Evolutionary conservation across 1,140 invertebrate genomes (phyloP).

Genomic region (Brachionus koreanus): DNA sequence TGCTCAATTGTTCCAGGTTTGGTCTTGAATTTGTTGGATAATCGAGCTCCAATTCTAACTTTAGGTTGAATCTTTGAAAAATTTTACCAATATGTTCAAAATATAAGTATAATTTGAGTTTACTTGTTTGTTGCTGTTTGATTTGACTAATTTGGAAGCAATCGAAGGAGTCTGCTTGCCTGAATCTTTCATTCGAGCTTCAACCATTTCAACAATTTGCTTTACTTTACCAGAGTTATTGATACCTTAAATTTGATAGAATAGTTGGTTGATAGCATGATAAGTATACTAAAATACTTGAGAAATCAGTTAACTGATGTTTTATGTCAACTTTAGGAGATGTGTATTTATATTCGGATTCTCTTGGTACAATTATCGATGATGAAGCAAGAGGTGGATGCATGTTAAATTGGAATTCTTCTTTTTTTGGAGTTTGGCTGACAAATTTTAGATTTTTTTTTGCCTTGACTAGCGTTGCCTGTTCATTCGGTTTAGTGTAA

Average conservation of each 20-base stretch:
- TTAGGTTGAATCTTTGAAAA: background rate
- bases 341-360: background rate
- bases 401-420: background rate
- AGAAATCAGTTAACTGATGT: background rate
- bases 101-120: too few relatives aligned
- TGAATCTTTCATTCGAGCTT: background rate
- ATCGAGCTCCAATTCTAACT: background rate
- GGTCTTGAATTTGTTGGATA: conserved; percentile 7
- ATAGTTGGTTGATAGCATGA: background rate
- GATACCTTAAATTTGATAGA: background rate
- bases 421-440: background rate
- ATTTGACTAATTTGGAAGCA: background rate
- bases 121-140: background rate
- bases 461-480: background rate
- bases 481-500: background rate
- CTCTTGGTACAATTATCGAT: background rate
- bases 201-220: conserved; percentile 24
- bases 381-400: background rate
- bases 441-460: background rate
- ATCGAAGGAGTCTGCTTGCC: background rate
- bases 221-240: conserved; percentile 19
- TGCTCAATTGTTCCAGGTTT: background rate
- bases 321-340: background rate
- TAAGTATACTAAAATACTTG: background rate
- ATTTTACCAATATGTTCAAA: too few relatives aligned